Evolutionary conservation across 2,888 invertebrate species (phyloP), one percentile per base, ranked within the genome.

Genomic region (Hoplodrina blanda): DNA sequence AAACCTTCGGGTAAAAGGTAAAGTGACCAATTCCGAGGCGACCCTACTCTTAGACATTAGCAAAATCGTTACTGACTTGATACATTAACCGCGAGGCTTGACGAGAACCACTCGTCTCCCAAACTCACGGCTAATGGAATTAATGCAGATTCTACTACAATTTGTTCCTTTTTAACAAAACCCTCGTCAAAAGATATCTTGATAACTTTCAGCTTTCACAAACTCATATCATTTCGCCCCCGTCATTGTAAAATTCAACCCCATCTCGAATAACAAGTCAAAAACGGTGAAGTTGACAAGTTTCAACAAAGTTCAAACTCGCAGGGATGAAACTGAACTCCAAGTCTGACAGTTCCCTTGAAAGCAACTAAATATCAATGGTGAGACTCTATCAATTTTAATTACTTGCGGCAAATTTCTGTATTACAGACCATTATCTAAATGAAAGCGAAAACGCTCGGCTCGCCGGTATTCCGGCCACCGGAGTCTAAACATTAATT

Each of bases 31-130:
- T 87, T 84, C 84, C 76, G 80, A 80, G 61, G 79, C 85, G 85
- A 91, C 91, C 90, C 90, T 89, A 88, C 91, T 91, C 91, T 80
- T 80, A 87, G 86, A 91, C 91, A 92, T 93, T 92, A 91, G 87
- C 88, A 84, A 89, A 91, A 93, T 91, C 87, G 87, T 85, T 88
- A 83, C 87, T 86, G 90, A 92, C 91, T 91, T 91, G 89, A 90
- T 90, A 90, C 88, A 92, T 93, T 90, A 88, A 90, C 88, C 86
- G 80, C 88, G 83, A 86, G 83, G 73, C 75, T 80, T 87, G 82
- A 86, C 82, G 83, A 78, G 69, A 82, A 84, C 78, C 82, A 80
- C 75, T 69, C 61, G 70, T 68, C 72, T 62, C 55, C 55, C 56
- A 64, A 55, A 70, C 67, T 46, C 59, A 33, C 61, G 6, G 13